These are phyloP conservation scores for Xiphydria camelus DNA, from an alignment of 2,888 invertebrate genomes.

Conservation along the genomic window DNA sequence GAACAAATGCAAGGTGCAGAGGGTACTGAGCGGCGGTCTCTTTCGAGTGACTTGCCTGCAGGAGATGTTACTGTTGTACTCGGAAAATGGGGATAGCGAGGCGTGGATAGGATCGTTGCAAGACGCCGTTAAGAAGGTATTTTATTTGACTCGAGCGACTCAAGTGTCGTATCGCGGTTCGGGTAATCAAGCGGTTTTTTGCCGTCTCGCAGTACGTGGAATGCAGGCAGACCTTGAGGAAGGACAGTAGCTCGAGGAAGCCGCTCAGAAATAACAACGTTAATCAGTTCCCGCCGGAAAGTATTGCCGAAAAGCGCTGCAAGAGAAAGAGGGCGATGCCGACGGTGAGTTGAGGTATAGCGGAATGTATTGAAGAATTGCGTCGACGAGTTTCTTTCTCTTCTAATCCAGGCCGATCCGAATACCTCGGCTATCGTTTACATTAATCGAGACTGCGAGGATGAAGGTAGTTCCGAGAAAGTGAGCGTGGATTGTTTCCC, in stretches of 20 bases:
- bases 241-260: constrained; percentile 67
- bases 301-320: constrained; percentile 25
- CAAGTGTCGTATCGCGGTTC: no score
- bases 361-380: constrained; percentile 7
- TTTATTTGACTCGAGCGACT: no score
- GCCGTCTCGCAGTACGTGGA: constrained; percentile 58
- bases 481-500: constrained; percentile 24
- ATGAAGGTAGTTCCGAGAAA: constrained; percentile 20
- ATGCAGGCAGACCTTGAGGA: constrained; percentile 65
- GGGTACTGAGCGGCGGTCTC: constrained; percentile 64
- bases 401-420: constrained; percentile 2
- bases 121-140: constrained; percentile 61
- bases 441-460: constrained; percentile 27
- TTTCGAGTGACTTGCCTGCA: constrained; percentile 66
- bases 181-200: no score
- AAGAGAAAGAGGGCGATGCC: constrained; percentile 35
- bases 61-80: constrained; percentile 64
- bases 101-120: constrained; percentile 64
- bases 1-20: constrained; percentile 68
- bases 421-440: constrained; percentile 17
- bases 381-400: not conserved
- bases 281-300: constrained; percentile 56
- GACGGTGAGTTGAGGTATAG: constrained; percentile 23
- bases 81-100: constrained; percentile 61
- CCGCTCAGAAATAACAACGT: constrained; percentile 65